These are phyloP conservation scores for Helarctos malayanus DNA, from an alignment of 2,797 vertebrate genomes.

Conservation along the genomic window DNA sequence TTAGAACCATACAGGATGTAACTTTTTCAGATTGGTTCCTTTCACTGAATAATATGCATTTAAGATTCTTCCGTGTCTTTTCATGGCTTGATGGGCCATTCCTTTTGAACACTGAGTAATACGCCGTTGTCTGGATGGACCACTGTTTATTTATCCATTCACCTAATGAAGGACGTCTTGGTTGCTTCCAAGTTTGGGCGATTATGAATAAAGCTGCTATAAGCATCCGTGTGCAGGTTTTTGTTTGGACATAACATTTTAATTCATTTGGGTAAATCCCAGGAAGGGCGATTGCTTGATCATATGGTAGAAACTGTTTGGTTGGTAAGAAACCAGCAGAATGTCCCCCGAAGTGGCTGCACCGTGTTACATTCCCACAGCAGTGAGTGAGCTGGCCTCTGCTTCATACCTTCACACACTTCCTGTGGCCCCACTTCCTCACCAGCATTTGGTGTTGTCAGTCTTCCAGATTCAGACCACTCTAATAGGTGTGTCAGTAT, in stretches of 20 bases:
- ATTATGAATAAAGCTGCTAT: background rate
- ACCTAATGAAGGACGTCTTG: background rate
- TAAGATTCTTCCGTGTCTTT: background rate
- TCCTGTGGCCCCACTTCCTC: no score
- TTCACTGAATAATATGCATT: background rate
- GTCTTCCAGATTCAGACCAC: background rate
- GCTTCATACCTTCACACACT: accelerated
- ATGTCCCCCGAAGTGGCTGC: background rate
- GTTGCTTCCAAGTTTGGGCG: background rate
- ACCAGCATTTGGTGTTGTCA: accelerated
- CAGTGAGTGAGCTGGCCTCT: accelerated
- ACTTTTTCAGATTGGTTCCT: background rate
- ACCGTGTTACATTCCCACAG: background rate
- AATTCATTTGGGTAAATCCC: background rate
- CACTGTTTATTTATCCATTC: accelerated
- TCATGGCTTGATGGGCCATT: no score
- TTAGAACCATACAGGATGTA: no score
- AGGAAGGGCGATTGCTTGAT: background rate
- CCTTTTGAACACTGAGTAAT: background rate
- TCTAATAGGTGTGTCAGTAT: accelerated
- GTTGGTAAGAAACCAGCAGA: background rate
- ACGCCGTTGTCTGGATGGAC: background rate
- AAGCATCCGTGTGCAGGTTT: accelerated
- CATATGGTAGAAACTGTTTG: background rate
- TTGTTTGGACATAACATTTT: background rate